Percentiles rank a stretch among this genome's conserved stretches.
These are phyloP conservation scores for Myiozetetes cayanensis DNA, from an alignment of 2,113 vertebrate species.

Conservation along the genomic window DNA sequence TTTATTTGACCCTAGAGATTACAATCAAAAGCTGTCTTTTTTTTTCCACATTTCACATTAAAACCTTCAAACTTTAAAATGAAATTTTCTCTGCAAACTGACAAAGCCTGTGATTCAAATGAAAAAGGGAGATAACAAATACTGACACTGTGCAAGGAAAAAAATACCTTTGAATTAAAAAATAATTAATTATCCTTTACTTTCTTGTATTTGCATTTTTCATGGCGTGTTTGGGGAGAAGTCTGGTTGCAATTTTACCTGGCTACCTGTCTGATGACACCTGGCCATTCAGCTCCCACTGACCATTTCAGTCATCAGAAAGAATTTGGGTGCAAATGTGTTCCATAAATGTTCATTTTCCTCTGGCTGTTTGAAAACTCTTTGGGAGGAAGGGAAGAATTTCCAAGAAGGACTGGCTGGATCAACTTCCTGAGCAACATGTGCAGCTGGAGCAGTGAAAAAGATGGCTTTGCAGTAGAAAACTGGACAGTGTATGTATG, in stretches of 20 bases:
- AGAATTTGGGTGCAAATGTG: background rate
- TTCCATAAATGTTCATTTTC: background rate
- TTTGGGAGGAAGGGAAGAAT: accelerated
- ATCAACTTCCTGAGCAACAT: background rate
- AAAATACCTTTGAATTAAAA: background rate
- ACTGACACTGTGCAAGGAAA: background rate
- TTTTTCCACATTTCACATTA: background rate
- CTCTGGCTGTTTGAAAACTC: background rate
- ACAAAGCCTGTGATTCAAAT: background rate
- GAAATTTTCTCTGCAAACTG: background rate
- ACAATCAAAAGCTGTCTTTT: background rate
- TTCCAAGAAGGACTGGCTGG: background rate
- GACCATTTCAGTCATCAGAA: background rate
- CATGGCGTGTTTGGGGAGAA: background rate
- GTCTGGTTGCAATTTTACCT: background rate
- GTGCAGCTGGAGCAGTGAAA: background rate
- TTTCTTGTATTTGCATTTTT: background rate
- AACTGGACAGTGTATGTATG: background rate
- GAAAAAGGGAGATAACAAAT: background rate
- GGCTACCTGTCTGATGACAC: background rate
- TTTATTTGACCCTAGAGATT: background rate
- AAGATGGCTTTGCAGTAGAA: background rate
- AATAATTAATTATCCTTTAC: background rate
- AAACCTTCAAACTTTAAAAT: background rate
- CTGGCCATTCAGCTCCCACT: background rate